phyloP scores from a whole-genome alignment of 2,888 invertebrate genomes.

The Drosophila kanekoi region DNA sequence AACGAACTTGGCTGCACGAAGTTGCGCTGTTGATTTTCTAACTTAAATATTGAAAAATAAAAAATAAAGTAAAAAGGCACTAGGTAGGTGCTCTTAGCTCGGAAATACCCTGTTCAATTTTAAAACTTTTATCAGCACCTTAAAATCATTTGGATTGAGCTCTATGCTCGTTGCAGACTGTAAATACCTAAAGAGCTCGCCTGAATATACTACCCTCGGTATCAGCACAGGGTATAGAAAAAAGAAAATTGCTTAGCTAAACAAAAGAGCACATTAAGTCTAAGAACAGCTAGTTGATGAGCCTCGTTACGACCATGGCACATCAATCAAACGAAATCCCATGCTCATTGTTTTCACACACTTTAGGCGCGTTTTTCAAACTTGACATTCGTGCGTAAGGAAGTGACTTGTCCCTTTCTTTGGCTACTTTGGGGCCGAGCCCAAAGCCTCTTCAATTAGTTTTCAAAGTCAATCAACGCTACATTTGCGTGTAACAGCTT shows the following conservation, averaged over 20 bases:
- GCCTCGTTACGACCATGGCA: slow-evolving; percentile 1
- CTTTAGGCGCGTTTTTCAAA: slow-evolving; percentile 1
- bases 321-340: slow-evolving; percentile 43
- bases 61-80: neutral
- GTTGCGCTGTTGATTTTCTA: slow-evolving; percentile 29
- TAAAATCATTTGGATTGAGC: too few relatives aligned
- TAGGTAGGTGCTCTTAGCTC: neutral
- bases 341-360: slow-evolving; percentile 24
- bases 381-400: slow-evolving; percentile 32
- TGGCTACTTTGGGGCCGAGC: slow-evolving; percentile 22
- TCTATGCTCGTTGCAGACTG: too few relatives aligned
- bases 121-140: too few relatives aligned
- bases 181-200: too few relatives aligned
- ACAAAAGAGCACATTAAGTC: slow-evolving; percentile 15
- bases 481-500: slow-evolving; percentile 65
- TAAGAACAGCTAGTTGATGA: slow-evolving; percentile 12
- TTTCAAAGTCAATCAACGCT: slow-evolving; percentile 73
- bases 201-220: neutral
- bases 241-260: slow-evolving; percentile 7
- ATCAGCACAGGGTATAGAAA: neutral
- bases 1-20: slow-evolving; percentile 45
- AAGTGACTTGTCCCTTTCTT: slow-evolving; percentile 57
- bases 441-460: slow-evolving; percentile 69
- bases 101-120: slow-evolving; percentile 1
- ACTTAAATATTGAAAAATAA: slow-evolving; percentile 11